Evolutionary conservation across 2,113 vertebrate species (phyloP), one percentile per base, ranked within the genome.

Genomic region (Carassius gibelio): DNA sequence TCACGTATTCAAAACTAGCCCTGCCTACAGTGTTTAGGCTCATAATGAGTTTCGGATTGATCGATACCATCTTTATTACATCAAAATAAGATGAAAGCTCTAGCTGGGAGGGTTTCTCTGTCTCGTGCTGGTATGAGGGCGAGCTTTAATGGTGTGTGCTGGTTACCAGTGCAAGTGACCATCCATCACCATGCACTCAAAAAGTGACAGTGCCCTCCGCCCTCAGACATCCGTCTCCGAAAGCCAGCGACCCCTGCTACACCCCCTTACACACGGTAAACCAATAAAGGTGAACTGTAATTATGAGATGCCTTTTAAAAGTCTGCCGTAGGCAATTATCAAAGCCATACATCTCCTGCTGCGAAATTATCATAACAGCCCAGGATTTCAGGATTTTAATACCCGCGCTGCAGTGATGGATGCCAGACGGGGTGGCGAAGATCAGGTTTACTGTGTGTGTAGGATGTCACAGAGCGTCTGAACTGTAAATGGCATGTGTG

Each of bases 271-370:
- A 4, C 71, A 61, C 69, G 17, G 74, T 90, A 84, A 88, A 76
- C 75, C 66, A 86, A 84, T 88, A 86, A 88, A 87, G 85, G 75
- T 87, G 88, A 82, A 38, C 78, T 69, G 86, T 88, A 89, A 89
- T 91, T 84, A 89, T 85, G 80, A 71, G 87, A 87, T 82, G 77
- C 62, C 86, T 88, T 89, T 89, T 82, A 90, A 90, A 87, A 64
- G 86, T 86, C 87, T 87, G 87, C 84, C 87, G 14, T 68, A 26
- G 10, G 34, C 87, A 88, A 84, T 88, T 90, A 90, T 88, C 50
- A 78, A 14, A 84, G 72, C 55, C 76, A 77, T 90, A 86, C 85
- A 82, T 90, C 86, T 82, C 36, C 64, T 13, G 8, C 36, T 34
- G 15, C 55, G 55, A 48, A 75, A 87, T 82, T 82, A 82, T 82